Conservation (phyloP, 2,797 vertebrate genomes). For the Periparus ater region DNA sequence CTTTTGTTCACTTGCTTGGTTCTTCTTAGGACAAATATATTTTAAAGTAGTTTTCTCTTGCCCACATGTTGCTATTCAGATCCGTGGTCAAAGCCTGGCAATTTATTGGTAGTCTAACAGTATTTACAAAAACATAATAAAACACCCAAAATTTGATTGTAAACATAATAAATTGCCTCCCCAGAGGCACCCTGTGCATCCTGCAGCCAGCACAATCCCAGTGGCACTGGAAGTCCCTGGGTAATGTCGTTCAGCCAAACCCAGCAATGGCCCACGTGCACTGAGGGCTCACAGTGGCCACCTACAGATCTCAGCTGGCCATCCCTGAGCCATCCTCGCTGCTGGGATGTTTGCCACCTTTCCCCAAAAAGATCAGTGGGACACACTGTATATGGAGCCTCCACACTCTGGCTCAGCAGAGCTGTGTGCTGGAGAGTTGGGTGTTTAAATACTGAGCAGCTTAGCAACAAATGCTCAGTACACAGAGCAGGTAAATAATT, state of each 20-base stretch:
- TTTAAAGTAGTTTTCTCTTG: not conserved
- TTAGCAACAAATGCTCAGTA: not conserved
- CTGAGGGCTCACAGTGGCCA: not conserved
- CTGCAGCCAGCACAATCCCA: not conserved
- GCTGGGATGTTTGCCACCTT: not conserved
- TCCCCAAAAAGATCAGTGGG: not conserved
- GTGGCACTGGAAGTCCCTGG: not conserved
- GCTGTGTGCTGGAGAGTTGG: not conserved
- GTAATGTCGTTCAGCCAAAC: not conserved
- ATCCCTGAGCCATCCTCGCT: not conserved
- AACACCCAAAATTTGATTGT: not conserved
- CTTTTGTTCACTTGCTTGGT: not conserved
- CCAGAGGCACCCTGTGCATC: not conserved
- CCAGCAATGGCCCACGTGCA: rapidly evolving
- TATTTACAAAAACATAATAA: not conserved
- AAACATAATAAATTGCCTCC: not conserved
- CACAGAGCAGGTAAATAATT: constrained; percentile 29
- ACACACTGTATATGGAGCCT: not conserved
- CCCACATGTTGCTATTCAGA: not conserved
- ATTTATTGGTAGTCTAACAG: not conserved
- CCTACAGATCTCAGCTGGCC: not conserved
- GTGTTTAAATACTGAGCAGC: not conserved
- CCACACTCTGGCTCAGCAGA: not conserved
- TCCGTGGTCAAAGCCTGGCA: not conserved
- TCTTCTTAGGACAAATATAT: not conserved